Conservation (phyloP, 2,797 vertebrate species). For the Melanotaenia nigrans region DNA sequence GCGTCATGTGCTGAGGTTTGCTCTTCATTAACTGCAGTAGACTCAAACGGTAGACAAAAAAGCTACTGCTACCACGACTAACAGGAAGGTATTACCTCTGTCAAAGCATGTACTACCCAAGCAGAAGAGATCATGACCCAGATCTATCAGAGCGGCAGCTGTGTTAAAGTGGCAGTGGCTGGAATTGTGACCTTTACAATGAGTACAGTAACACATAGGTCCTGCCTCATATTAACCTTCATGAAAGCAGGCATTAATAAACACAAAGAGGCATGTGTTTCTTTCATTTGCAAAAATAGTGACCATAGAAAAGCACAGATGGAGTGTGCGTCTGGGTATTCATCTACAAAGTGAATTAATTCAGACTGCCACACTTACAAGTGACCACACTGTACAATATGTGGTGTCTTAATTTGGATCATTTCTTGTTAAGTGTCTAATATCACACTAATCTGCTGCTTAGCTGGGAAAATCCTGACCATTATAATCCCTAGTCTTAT, state of each 20-base stretch:
- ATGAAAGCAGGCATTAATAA: slow-evolving; percentile 40
- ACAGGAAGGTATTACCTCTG: slow-evolving; percentile 1
- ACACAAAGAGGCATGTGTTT: slow-evolving; percentile 13
- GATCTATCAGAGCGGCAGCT: slow-evolving; percentile 32
- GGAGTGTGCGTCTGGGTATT: slow-evolving; percentile 15
- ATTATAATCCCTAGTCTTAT: slow-evolving; percentile 51
- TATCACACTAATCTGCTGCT: slow-evolving; percentile 67
- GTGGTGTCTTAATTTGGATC: slow-evolving; percentile 44
- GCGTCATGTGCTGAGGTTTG: not conserved
- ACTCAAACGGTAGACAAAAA: not conserved
- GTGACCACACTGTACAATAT: slow-evolving; percentile 35
- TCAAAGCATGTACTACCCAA: not conserved
- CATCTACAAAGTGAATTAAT: slow-evolving; percentile 29
- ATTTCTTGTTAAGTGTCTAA: slow-evolving; percentile 54
- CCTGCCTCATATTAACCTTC: slow-evolving; percentile 46
- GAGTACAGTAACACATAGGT: slow-evolving; percentile 25
- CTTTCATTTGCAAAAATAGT: slow-evolving; percentile 7
- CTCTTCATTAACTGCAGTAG: not conserved
- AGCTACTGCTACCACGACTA: not conserved
- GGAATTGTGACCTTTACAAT: slow-evolving; percentile 39
- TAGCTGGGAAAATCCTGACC: slow-evolving; percentile 52
- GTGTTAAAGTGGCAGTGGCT: slow-evolving; percentile 7
- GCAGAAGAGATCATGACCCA: slow-evolving; percentile 11
- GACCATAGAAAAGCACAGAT: not conserved
- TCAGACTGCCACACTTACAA: slow-evolving; percentile 43